phyloP scores from a whole-genome alignment of 2,797 vertebrate genomes.

The Pagetopsis macropterus region DNA sequence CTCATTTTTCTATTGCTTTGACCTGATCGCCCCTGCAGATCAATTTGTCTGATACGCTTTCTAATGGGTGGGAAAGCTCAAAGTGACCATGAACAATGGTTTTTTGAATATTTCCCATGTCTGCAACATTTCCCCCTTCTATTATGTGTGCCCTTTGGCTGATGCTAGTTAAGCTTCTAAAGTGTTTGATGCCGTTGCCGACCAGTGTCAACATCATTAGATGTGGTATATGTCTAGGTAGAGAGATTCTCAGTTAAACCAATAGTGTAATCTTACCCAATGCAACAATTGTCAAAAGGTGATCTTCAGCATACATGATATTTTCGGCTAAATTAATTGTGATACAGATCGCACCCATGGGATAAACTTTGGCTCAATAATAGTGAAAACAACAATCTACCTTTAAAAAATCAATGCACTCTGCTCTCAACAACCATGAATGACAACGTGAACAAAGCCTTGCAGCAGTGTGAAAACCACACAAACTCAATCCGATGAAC shows the following conservation, averaged over 20 bases:
- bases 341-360: not conserved
- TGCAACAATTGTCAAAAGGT: too few relatives aligned
- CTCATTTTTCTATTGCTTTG: conserved; percentile 38
- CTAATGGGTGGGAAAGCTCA: conserved; percentile 57
- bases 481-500: conserved; percentile 45
- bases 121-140: conserved; percentile 64
- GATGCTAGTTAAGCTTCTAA: conserved; percentile 69
- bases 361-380: conserved; percentile 6
- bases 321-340: not conserved
- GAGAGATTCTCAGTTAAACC: conserved; percentile 24
- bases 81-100: conserved; percentile 54
- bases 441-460: conserved; percentile 30
- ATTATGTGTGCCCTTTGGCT: conserved; percentile 69
- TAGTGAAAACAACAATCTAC: conserved; percentile 30
- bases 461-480: conserved; percentile 37
- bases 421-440: conserved; percentile 10
- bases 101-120: conserved; percentile 72
- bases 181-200: conserved; percentile 77
- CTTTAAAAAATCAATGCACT: conserved; percentile 20
- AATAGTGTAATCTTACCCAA: conserved; percentile 16
- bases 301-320: not conserved
- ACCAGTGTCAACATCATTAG: conserved; percentile 67
- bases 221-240: conserved; percentile 13
- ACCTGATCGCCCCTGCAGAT: conserved; percentile 38
- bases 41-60: conserved; percentile 40